Evolutionary conservation across 1,140 invertebrate genomes (phyloP).

Genomic region (Drosophila busckii): DNA sequence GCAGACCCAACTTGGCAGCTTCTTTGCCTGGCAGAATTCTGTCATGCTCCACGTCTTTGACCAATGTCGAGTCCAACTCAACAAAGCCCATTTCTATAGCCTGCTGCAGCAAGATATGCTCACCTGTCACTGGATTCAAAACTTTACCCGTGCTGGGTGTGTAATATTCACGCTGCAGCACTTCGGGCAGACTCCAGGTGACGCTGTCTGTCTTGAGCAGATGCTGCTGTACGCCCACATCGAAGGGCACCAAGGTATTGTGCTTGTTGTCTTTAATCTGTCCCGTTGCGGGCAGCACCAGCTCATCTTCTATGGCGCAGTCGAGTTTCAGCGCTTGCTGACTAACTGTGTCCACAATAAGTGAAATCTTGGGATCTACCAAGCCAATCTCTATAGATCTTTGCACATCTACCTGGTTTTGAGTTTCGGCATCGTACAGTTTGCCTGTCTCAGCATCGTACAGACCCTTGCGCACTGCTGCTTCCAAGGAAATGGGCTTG

Average conservation of each 20-base stretch:
- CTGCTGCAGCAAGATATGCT: constrained; percentile 85
- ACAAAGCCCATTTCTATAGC: constrained; percentile 87
- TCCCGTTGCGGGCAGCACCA: constrained; percentile 85
- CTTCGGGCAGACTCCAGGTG: constrained; percentile 85
- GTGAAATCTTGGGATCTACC: constrained; percentile 90
- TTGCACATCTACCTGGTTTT: constrained; percentile 84
- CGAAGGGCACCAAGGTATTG: constrained; percentile 84
- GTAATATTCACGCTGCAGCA: constrained; percentile 90
- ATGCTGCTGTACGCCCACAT: constrained; percentile 84
- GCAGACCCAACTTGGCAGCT: constrained; percentile 84
- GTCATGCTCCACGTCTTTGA: constrained; percentile 87
- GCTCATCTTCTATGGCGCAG: constrained; percentile 83
- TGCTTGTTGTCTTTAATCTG: constrained; percentile 85
- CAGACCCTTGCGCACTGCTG: constrained; percentile 84
- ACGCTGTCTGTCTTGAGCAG: constrained; percentile 86
- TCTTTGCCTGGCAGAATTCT: constrained; percentile 84
- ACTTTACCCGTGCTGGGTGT: constrained; percentile 87
- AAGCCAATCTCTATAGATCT: constrained; percentile 89
- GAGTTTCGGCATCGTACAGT: constrained; percentile 86
- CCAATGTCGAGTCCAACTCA: constrained; percentile 84
- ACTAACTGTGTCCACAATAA: constrained; percentile 87
- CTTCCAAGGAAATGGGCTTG: constrained; percentile 88
- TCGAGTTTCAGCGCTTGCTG: constrained; percentile 85
- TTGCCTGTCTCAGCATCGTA: constrained; percentile 86
- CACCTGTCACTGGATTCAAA: constrained; percentile 88